These are phyloP conservation scores for Vanessa atalanta DNA, from an alignment of 1,140 invertebrate species.

Conservation along the genomic window DNA sequence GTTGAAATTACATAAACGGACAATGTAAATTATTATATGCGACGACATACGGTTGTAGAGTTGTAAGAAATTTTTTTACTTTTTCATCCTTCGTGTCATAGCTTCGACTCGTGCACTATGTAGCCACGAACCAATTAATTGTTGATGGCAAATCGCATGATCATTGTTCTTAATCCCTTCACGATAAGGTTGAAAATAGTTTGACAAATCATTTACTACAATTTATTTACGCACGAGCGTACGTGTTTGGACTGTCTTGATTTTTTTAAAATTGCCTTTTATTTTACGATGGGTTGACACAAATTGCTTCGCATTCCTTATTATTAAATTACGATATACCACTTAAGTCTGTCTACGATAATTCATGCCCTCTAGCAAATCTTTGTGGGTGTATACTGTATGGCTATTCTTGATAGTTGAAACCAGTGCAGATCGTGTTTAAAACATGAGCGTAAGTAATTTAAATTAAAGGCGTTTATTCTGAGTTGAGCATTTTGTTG, in stretches of 20 bases:
- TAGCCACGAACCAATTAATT: conserved; percentile 4
- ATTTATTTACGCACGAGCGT: conserved; percentile 30
- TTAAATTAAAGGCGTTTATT: conserved; percentile 5
- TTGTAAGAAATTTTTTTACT: conserved; percentile 10
- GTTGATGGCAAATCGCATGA: not conserved
- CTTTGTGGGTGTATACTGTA: conserved; percentile 3
- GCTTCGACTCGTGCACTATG: conserved; percentile 21
- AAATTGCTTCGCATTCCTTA: conserved; percentile 34
- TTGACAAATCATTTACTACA: conserved; percentile 42
- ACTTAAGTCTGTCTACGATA: conserved; percentile 25
- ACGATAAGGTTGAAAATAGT: conserved; percentile 29
- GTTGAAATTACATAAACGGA: conserved; percentile 33
- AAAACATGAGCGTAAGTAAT: not conserved
- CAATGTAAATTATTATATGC: conserved; percentile 23
- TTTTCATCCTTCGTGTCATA: conserved; percentile 11
- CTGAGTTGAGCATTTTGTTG: not conserved
- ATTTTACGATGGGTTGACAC: conserved; percentile 32
- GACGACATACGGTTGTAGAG: conserved; percentile 33
- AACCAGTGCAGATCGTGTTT: conserved; percentile 11
- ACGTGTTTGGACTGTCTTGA: conserved; percentile 21
- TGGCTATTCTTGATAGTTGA: conserved; percentile 3
- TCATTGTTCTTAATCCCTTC: not conserved
- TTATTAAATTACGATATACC: conserved; percentile 33
- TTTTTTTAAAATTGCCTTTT: conserved; percentile 28
- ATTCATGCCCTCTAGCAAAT: conserved; percentile 25